Conservation (phyloP, 2,888 invertebrate genomes). For the Agriopis marginaria region DNA sequence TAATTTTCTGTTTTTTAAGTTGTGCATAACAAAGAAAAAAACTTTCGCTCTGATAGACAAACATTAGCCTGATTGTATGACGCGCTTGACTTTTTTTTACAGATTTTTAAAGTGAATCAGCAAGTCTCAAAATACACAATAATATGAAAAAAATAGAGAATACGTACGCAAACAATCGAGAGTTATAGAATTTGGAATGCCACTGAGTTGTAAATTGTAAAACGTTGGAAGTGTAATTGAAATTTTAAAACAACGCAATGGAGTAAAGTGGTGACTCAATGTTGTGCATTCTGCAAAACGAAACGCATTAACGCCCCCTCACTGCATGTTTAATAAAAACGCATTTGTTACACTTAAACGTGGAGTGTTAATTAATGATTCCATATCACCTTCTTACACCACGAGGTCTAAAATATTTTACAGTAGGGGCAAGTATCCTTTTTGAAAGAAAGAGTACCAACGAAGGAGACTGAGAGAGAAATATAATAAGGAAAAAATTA, state of each 20-base stretch:
- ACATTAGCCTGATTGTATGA: neutral
- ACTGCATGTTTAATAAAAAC: constrained; percentile 4
- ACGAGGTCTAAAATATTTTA: too few relatives aligned
- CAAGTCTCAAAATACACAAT: constrained; percentile 9
- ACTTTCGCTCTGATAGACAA: neutral
- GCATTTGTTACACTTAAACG: constrained; percentile 3
- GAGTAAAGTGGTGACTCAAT: constrained; percentile 19
- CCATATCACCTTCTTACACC: too few relatives aligned
- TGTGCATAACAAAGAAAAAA: too few relatives aligned
- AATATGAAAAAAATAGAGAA: constrained; percentile 19
- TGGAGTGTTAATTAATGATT: too few relatives aligned
- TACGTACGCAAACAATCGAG: constrained; percentile 25
- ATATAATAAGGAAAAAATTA: too few relatives aligned
- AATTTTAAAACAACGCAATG: constrained; percentile 18
- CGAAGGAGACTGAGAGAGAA: too few relatives aligned
- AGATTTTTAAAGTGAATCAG: constrained; percentile 18
- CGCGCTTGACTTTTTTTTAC: neutral
- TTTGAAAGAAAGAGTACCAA: too few relatives aligned
- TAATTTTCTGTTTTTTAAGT: too few relatives aligned
- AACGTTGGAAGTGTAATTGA: constrained; percentile 22
- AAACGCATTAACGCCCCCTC: constrained; percentile 13
- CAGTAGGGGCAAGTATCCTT: too few relatives aligned
- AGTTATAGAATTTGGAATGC: constrained; percentile 23
- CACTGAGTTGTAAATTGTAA: constrained; percentile 22
- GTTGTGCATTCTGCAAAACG: constrained; percentile 19